A percentile compares a stretch with the other conserved stretches of the same genome.
These are phyloP conservation scores for Tursiops truncatus DNA, from an alignment of 2,113 vertebrate species.

Conservation along the genomic window DNA sequence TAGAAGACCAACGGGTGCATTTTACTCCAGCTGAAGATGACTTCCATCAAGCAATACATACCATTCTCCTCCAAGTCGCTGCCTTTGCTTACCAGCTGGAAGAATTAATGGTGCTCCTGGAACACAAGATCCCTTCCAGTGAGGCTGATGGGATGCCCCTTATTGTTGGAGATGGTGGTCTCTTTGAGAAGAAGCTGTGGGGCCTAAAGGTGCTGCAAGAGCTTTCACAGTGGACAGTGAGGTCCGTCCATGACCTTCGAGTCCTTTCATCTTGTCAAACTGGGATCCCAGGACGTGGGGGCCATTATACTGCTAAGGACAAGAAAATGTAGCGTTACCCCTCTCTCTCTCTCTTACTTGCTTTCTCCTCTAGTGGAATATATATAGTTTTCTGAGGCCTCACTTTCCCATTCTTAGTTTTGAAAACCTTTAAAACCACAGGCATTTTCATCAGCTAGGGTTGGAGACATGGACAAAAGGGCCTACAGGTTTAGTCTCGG, in stretches of 20 bases:
- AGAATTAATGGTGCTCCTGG: conserved; percentile 81
- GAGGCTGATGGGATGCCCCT: not conserved
- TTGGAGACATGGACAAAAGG: not conserved
- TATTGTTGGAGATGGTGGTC: not conserved
- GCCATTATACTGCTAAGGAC: not conserved
- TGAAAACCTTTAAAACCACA: not conserved
- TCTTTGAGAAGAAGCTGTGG: conserved; percentile 84
- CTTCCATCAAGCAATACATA: conserved; percentile 78
- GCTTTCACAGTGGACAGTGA: conserved; percentile 83
- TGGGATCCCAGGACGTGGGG: not conserved
- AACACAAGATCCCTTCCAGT: conserved; percentile 60
- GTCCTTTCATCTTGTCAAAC: conserved; percentile 71
- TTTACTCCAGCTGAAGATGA: conserved; percentile 68
- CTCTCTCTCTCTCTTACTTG: too few relatives aligned
- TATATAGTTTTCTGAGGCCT: not conserved
- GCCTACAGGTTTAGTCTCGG: not conserved
- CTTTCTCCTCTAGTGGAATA: not conserved
- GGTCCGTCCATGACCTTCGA: conserved; percentile 81
- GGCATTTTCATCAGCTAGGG: not conserved
- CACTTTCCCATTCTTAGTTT: not conserved
- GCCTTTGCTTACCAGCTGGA: conserved; percentile 83
- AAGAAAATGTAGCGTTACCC: conserved; percentile 43
- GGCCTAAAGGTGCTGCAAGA: conserved; percentile 84
- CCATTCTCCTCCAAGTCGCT: conserved; percentile 81
- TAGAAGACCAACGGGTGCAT: conserved; percentile 82